Base-by-base conservation (phyloP, 1,140 invertebrate genomes). In the Calosoma granatense region DNA sequence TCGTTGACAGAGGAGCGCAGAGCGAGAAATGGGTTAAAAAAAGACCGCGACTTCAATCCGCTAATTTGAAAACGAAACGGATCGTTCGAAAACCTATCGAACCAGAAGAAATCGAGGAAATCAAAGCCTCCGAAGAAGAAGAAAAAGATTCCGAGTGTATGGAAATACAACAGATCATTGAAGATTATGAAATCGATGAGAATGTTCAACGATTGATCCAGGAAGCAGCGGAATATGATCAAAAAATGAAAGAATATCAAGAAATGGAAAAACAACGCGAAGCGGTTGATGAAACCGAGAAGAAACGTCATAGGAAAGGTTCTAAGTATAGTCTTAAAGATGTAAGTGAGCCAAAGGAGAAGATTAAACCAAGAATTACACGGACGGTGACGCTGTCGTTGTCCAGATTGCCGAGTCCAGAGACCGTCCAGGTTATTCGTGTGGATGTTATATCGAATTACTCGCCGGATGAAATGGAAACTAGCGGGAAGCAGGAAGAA, bases 381-480 rank as follows among this genome's bases (percentile, higher is more conserved):
- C 54, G 9, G 66, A 64, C 57, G 12, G 64, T 68, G 17, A 60
- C 57, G 51, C 65, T 70, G 47, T 64, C 67, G 2, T 60, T 68
- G 21, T 68, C 66, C 0, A 67, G 64, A 53, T 63, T 67, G 19
- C 59, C 62, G 11, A 70, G 65, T 61, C 67, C 69, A n/a, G 61
- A 66, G 57, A 70, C 67, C 1, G 61, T 67, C 43, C 67, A 70
- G 59, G 59, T 70, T 2, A 70, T 70, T 47, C 59, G 69, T 22
- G 69, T 70, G 14, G 69, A 70, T 55, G 65, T 70, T 20, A 68
- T 64, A 15, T 67, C 68, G 12, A 70, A 61, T 60, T 57, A 65
- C 43, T 65, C 62, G 2, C n/a, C 57, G 2, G 61, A 61, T 52
- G 22, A 55, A 22, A 14, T 15, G 11, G 36, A 39, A 15, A 9